Evolutionary conservation across 2,888 invertebrate genomes (phyloP).

Genomic region (Brenthis hecate): DNA sequence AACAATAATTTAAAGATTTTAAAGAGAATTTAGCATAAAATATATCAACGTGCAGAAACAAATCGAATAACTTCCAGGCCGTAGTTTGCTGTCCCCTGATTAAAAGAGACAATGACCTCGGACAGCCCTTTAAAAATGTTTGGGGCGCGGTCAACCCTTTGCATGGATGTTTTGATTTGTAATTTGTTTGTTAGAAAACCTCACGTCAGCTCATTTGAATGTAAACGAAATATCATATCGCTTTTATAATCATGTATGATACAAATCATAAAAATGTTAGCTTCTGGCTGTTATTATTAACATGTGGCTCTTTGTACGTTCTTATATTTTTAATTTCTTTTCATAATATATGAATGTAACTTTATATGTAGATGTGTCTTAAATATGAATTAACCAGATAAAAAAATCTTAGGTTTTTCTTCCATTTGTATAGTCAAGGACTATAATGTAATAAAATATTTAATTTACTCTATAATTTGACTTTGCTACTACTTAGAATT

Average conservation of each 20-base stretch:
- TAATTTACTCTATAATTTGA: no score
- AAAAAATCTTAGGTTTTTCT: no score
- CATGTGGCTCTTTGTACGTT: no score
- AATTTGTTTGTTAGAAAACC: constrained; percentile 38
- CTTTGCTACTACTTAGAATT: no score
- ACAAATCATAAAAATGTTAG: no score
- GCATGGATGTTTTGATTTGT: constrained; percentile 43
- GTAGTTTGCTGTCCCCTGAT: constrained; percentile 27
- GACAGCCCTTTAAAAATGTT: constrained; percentile 37
- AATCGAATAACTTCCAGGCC: constrained; percentile 9
- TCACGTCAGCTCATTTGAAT: constrained; percentile 7
- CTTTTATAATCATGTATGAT: not conserved
- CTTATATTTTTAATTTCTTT: no score
- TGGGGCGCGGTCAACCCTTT: constrained; percentile 48
- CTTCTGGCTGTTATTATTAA: no score
- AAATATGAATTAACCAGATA: no score
- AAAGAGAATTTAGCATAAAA: not conserved
- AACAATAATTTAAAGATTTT: not conserved
- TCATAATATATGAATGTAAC: no score
- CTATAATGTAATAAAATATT: no score
- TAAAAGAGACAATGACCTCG: constrained; percentile 41
- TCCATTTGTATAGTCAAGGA: no score
- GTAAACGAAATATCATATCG: constrained; percentile 6
- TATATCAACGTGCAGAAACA: not conserved
- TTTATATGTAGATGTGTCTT: no score